Evolutionary conservation across 37 sponge, comb jelly and placozoan genomes (phyloP).

Genomic region (Dysidea cf. avara): DNA sequence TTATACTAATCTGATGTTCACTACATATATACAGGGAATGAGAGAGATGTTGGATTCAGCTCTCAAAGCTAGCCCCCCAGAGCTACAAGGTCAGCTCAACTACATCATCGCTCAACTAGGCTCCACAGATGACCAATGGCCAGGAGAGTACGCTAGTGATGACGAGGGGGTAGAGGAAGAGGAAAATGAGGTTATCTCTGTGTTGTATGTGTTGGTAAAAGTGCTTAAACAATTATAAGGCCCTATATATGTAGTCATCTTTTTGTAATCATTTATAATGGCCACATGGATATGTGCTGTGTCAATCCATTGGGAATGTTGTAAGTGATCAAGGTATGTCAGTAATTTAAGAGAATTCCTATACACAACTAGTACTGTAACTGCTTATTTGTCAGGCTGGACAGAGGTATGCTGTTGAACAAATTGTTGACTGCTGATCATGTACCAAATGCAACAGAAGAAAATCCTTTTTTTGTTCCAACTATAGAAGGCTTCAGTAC

Average conservation of each 20-base stretch:
- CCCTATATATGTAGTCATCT: not conserved
- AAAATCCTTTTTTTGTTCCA: too few relatives aligned
- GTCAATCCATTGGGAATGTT: not conserved
- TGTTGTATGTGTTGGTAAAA: not conserved
- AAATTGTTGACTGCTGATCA: too few relatives aligned
- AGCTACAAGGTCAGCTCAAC: slow-evolving; percentile 57
- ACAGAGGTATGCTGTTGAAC: too few relatives aligned
- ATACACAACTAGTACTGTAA: too few relatives aligned
- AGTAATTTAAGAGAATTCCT: too few relatives aligned
- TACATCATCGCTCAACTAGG: slow-evolving; percentile 63
- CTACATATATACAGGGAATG: slow-evolving; percentile 51
- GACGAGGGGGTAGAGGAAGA: slow-evolving; percentile 59
- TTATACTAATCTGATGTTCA: too few relatives aligned
- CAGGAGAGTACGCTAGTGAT: slow-evolving; percentile 22
- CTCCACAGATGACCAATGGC: not conserved
- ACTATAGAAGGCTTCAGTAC: too few relatives aligned
- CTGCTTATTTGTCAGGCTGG: too few relatives aligned
- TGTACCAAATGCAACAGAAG: too few relatives aligned
- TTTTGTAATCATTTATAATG: too few relatives aligned
- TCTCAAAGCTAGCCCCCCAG: slow-evolving; percentile 41
- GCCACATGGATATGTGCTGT: not conserved
- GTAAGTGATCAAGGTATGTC: not conserved
- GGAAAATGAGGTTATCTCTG: slow-evolving; percentile 18
- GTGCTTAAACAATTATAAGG: not conserved
- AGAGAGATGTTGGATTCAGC: slow-evolving; percentile 54